phyloP scores from a whole-genome alignment of 2,113 vertebrate species.

The Glaucomys volans region DNA sequence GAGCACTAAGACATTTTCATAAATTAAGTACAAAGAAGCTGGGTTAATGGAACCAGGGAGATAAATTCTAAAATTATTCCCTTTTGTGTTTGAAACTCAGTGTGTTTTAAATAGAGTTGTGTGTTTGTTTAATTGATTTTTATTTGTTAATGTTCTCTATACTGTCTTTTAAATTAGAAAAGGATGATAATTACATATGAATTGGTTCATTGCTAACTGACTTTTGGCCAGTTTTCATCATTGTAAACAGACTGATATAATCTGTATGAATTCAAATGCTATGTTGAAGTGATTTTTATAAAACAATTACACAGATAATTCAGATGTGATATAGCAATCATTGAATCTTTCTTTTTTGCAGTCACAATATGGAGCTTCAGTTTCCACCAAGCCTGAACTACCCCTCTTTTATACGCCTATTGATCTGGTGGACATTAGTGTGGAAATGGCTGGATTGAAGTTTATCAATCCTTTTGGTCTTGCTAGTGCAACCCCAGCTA shows the following conservation, averaged over 20 bases:
- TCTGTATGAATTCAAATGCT: background rate
- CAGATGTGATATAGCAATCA: background rate
- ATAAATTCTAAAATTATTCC: slow-evolving; percentile 22
- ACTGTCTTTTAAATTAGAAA: background rate
- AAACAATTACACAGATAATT: background rate
- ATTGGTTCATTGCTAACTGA: background rate
- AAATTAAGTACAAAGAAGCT: slow-evolving; percentile 22
- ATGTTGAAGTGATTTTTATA: background rate
- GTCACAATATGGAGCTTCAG: slow-evolving; percentile 87
- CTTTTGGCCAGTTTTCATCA: slow-evolving; percentile 34
- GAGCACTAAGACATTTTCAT: background rate
- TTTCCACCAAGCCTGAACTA: slow-evolving; percentile 88
- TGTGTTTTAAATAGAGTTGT: slow-evolving; percentile 3
- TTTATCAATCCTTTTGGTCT: slow-evolving; percentile 96
- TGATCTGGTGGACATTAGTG: slow-evolving; percentile 93
- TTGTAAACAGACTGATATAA: background rate
- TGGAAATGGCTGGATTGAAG: slow-evolving; percentile 92
- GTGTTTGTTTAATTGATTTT: slow-evolving; percentile 50
- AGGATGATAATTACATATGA: background rate
- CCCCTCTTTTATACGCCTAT: slow-evolving; percentile 93
- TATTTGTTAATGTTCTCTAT: background rate
- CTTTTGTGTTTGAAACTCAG: slow-evolving; percentile 2
- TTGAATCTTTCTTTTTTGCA: slow-evolving; percentile 77
- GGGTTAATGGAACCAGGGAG: background rate
- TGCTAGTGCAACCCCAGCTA: slow-evolving; percentile 95